Evolutionary conservation across 2,888 invertebrate species (phyloP), one percentile per base, ranked within the genome.

Genomic region (Callimorpha dominula): DNA sequence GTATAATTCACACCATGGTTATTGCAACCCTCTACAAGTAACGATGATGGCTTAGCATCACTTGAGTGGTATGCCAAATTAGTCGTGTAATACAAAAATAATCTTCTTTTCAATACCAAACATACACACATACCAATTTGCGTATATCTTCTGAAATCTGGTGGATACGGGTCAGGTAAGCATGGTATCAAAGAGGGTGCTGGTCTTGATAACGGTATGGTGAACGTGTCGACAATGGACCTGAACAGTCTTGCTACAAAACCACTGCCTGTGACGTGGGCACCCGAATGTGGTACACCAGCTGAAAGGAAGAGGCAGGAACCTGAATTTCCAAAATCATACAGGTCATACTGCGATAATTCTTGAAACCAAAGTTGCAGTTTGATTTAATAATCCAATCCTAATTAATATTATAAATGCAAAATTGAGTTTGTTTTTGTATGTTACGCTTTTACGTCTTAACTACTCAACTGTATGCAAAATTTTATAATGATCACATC

Each of bases 101-200:
- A 54, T 8, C 54, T n/a, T 57, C 4, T n/a, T 46, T 65, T n/a
- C 46, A 14, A 15, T 5, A 8, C n/a, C 8, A 15, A 60, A 40
- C 12, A 17, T 12, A 57, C 87, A 17, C 17, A 57, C 87, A 87
- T 85, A 96, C 96, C 95, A 77, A 98, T 97, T 89, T 97, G 96
- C 17, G 95, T 90, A 83, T 98, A 98, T 70, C 96, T 90, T 69
- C 96, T 95, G 66, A 96, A 96, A 88, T 97, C 96, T 0, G 98
- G 98, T 0, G 96, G 96, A 68, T 96, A 93, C 0, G 98, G 98
- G 76, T 97, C 96, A 0, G 98, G 98, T 0, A 98, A 94, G 86
- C 99, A 99, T 0, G 96, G 95, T 1, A 96, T 90, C 0, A 97
- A 96, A 0, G 90, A 86, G 0, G 88, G 76, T 0, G 82, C 68